phyloP scores from a whole-genome alignment of 2,113 vertebrate genomes.

The Saimiri boliviensis region DNA sequence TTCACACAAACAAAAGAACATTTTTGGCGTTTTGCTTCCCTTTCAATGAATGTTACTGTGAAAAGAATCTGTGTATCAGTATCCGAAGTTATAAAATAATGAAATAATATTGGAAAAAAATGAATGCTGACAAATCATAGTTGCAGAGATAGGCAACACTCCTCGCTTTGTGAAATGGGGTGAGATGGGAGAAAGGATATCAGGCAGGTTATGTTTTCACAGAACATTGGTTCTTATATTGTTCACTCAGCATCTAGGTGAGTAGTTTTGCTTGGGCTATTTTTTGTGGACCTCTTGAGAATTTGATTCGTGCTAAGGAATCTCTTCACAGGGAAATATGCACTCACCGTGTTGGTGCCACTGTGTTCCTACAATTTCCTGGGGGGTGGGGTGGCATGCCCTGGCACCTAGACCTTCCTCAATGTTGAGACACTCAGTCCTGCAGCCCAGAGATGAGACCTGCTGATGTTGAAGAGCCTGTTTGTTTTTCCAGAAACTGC shows the following conservation, averaged over 20 bases:
- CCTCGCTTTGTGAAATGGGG: fast-evolving
- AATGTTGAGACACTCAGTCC: fast-evolving
- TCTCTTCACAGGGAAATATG: not conserved
- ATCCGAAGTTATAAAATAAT: not conserved
- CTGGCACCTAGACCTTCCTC: fast-evolving
- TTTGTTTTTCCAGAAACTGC: not conserved
- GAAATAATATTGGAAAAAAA: not conserved
- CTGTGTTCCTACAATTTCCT: fast-evolving
- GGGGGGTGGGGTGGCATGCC: fast-evolving
- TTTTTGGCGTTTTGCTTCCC: not conserved
- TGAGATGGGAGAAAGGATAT: fast-evolving
- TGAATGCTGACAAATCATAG: not conserved
- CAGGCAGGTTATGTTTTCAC: fast-evolving
- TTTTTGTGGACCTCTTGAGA: not conserved
- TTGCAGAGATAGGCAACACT: fast-evolving
- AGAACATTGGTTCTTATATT: fast-evolving
- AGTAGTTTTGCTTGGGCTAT: fast-evolving
- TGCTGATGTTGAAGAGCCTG: fast-evolving
- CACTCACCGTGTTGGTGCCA: fast-evolving
- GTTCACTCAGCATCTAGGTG: fast-evolving
- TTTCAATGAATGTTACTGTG: not conserved
- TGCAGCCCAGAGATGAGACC: not conserved
- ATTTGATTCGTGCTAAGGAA: not conserved
- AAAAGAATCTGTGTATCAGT: not conserved
- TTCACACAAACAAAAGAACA: not conserved